Evolutionary conservation across 2,888 invertebrate genomes (phyloP).

Genomic region (Calameuta filiformis): DNA sequence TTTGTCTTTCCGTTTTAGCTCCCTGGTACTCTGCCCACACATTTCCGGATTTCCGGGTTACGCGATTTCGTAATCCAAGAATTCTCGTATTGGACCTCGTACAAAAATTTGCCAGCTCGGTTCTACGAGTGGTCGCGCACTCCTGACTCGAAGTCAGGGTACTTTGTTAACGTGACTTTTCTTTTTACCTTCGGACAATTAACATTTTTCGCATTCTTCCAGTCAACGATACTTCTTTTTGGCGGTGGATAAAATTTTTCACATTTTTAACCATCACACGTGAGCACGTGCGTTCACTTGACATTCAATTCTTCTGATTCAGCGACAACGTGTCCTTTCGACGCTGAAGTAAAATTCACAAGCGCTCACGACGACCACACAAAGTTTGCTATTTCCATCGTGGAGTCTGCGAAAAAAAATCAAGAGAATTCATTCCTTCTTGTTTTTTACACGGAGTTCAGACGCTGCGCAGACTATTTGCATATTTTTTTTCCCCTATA

Average conservation of each 20-base stretch:
- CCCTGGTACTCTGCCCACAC: neutral
- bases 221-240: neutral
- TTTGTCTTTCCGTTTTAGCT: neutral
- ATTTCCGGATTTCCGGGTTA: neutral
- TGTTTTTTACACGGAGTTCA: neutral
- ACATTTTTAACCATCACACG: neutral
- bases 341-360: neutral
- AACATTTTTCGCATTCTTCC: neutral
- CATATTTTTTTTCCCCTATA: neutral
- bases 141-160: neutral
- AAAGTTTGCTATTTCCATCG: conserved; percentile 9
- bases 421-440: neutral
- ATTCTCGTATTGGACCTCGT: neutral
- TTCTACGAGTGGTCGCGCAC: neutral
- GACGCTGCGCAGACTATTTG: neutral
- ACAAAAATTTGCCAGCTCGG: neutral
- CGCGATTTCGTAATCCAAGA: neutral
- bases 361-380: conserved; percentile 7
- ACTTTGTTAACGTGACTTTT: neutral
- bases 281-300: neutral
- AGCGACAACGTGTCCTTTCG: neutral
- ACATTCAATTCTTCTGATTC: neutral
- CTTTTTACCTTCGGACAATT: neutral
- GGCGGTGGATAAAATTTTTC: neutral
- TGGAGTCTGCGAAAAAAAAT: neutral